Conservation (phyloP, 2,113 vertebrate genomes). For the Dasyprocta punctata region DNA sequence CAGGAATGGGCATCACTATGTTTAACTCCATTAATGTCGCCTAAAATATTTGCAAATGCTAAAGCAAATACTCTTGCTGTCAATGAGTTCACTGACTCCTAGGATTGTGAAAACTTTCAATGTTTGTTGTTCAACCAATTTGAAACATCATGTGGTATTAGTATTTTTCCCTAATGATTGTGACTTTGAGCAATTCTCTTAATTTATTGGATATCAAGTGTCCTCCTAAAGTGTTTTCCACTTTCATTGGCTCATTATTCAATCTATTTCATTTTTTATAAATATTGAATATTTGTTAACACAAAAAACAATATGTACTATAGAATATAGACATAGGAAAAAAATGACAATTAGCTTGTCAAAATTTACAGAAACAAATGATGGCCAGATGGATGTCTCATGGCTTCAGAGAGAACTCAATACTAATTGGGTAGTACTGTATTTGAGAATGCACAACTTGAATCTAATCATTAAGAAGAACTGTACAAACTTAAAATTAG, state of each 20-base stretch:
- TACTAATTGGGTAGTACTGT: not conserved
- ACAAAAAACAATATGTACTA: not conserved
- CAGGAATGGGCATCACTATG: not conserved
- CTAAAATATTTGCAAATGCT: not conserved
- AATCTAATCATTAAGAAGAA: not conserved
- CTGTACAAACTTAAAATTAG: not conserved
- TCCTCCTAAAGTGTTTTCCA: not conserved
- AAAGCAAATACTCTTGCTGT: not conserved
- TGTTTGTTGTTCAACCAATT: not conserved
- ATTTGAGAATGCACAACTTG: not conserved
- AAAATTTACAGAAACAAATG: not conserved
- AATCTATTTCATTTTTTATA: not conserved
- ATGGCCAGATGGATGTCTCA: not conserved
- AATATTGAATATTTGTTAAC: not conserved
- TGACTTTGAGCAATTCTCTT: not conserved
- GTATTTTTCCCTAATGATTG: not conserved
- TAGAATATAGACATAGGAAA: not conserved
- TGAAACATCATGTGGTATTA: not conserved
- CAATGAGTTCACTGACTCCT: not conserved
- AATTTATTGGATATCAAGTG: not conserved
- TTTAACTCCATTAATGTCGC: not conserved
- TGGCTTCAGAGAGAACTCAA: not conserved
- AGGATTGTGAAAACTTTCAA: not conserved
- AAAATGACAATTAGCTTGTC: not conserved
- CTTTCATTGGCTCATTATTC: not conserved